phyloP scores from a whole-genome alignment of 2,888 invertebrate genomes.

The Resseliella maxima region DNA sequence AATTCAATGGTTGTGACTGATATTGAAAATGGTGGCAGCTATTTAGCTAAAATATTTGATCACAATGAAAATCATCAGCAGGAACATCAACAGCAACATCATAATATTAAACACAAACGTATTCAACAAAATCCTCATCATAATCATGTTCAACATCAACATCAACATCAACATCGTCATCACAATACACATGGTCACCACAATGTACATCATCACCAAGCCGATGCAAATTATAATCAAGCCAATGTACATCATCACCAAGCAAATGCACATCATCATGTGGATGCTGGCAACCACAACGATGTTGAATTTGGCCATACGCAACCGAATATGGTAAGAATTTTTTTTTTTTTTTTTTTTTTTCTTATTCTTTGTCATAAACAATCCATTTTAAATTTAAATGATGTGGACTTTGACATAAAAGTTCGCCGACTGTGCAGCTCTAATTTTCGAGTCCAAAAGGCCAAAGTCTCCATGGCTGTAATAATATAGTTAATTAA shows the following conservation, averaged over 20 bases:
- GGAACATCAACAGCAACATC: background rate
- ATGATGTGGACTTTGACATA: no score
- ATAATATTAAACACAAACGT: background rate
- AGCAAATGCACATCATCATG: background rate
- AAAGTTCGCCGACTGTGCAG: no score
- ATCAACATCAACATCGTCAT: background rate
- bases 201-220: background rate
- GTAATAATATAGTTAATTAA: no score
- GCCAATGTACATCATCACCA: conserved; percentile 2
- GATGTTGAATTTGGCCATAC: conserved; percentile 31
- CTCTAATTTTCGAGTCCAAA: no score
- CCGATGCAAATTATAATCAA: no score
- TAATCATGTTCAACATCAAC: background rate
- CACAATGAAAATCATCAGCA: background rate
- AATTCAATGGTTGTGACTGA: conserved; percentile 34
- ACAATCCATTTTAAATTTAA: no score
- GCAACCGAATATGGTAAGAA: conserved; percentile 40
- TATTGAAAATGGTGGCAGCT: background rate
- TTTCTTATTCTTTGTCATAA: background rate
- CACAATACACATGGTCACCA: no score
- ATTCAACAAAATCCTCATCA: background rate
- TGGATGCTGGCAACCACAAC: conserved; percentile 53
- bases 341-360: no score
- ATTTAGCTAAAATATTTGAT: conserved; percentile 9
- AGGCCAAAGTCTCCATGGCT: no score